These are phyloP conservation scores for Bombus vancouverensis DNA, from an alignment of 1,140 invertebrate genomes.

Conservation along the genomic window DNA sequence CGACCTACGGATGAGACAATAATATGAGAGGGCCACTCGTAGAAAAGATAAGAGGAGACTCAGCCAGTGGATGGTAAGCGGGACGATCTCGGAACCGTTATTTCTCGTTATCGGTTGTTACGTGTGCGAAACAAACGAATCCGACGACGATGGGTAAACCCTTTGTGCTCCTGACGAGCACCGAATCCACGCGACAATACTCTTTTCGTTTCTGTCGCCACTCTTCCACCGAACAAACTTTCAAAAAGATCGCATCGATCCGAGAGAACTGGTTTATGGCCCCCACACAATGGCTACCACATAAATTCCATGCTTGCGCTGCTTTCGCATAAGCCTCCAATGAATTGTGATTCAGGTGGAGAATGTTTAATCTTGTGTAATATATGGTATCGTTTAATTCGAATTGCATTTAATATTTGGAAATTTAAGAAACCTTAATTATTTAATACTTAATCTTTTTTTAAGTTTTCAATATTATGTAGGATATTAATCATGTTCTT, in stretches of 20 bases:
- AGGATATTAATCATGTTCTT: no score
- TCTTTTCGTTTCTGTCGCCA: slow-evolving; percentile 37
- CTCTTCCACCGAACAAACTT: slow-evolving; percentile 23
- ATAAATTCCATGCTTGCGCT: no score
- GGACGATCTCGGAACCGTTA: slow-evolving; percentile 47
- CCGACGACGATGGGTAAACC: slow-evolving; percentile 35
- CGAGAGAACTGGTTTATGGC: slow-evolving; percentile 12
- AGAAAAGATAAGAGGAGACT: slow-evolving; percentile 45
- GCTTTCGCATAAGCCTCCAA: no score
- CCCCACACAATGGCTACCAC: slow-evolving; percentile 15
- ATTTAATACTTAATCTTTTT: no score
- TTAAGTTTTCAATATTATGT: no score
- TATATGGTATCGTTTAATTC: no score
- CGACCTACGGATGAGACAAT: slow-evolving; percentile 63
- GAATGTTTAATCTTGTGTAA: no score
- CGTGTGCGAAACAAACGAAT: slow-evolving; percentile 58
- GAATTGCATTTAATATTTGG: no score
- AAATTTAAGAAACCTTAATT: no score
- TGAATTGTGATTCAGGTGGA: no score
- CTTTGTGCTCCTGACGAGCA: slow-evolving; percentile 48
- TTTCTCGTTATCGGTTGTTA: slow-evolving; percentile 67
- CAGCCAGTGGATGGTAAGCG: slow-evolving; percentile 34
- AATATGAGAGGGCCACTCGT: slow-evolving; percentile 55
- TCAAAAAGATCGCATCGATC: slow-evolving; percentile 38
- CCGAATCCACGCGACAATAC: slow-evolving; percentile 29